Conservation (phyloP, 37 sponge, comb jelly and placozoan genomes). For the Ianthella basta region DNA sequence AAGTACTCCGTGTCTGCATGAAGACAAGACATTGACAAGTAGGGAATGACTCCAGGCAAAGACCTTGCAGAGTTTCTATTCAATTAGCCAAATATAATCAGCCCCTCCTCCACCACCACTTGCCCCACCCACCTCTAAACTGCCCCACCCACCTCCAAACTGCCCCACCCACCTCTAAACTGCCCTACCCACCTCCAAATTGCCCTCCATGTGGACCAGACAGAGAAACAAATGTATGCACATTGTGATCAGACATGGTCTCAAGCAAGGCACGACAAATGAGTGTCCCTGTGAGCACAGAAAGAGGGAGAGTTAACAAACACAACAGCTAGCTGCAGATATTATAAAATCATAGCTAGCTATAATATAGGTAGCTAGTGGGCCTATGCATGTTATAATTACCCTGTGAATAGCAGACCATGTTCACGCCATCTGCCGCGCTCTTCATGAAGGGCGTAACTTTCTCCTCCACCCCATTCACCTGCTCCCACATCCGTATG, state of each 20-base stretch:
- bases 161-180: background rate
- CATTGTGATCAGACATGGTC: constrained; percentile 71
- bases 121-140: too few species aligned
- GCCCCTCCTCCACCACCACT: too few species aligned
- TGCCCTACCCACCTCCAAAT: constrained; percentile 80
- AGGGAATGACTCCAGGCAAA: too few species aligned
- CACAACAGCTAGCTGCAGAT: too few species aligned
- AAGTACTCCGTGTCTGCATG: constrained; percentile 64
- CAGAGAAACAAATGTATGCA: constrained; percentile 79
- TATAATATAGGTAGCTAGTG: too few species aligned
- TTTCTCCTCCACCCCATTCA: constrained; percentile 49
- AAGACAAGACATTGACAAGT: too few species aligned
- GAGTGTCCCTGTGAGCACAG: constrained; percentile 66
- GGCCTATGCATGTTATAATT: too few species aligned
- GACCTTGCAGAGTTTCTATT: too few species aligned
- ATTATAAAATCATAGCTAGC: too few species aligned
- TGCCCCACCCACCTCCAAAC: too few species aligned
- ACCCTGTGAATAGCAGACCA: constrained; percentile 88
- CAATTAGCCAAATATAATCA: too few species aligned
- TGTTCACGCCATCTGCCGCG: constrained; percentile 65
- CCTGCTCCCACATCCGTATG: constrained; percentile 60
- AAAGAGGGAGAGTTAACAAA: too few species aligned
- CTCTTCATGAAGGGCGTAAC: constrained; percentile 54
- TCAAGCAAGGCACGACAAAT: constrained; percentile 78
- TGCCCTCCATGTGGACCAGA: constrained; percentile 88